Evolutionary conservation across 2,888 invertebrate genomes (phyloP), one percentile per base, ranked within the genome.

Genomic region (Gryllus longicercus): DNA sequence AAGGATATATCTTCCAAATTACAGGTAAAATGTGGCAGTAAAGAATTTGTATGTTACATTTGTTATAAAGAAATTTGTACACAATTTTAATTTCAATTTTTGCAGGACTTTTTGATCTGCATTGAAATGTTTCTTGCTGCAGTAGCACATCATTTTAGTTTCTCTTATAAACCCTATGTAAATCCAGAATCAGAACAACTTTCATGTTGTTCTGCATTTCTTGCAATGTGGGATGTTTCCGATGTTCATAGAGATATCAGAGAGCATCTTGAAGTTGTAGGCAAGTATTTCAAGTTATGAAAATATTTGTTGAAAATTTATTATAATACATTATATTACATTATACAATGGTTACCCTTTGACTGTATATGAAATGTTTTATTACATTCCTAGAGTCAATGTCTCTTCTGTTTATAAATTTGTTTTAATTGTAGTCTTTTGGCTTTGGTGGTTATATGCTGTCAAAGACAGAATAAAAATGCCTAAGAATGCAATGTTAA

Each of bases 81-180:
- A 78, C 77, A 76, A 81, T 84, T 82, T 18, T 25, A 76, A 23
- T 18, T 77, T 77, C 10, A 11, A 18, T 83, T 81, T 81, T 89
- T 90, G 23, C 90, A 97, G 94, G 96, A 98, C 88, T 97, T 98
- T 88, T 88, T 96, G 80, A 97, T 98, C 84, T 98, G 98, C 86
- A 96, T 98, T 85, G 98, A 98, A 90, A 98, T 98, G 98, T 97
- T 98, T 86, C 87, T 98, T 84, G 98, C 98, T 49, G 96, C 98
- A 2, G 92, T 98, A 49, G 98, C 97, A 0, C 98, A 98, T 87
- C 96, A 96, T 87, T 98, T 95, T 88, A 96, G 96, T 85, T 98
- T 98, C 87, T 95, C 97, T n/a, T 95, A 97, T 87, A 92, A 94
- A 86, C 95, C 96, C 75, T 98, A 92, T 86, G 91, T 94, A 23